phyloP scores from a whole-genome alignment of 2,888 invertebrate species.

The Pasiphila rectangulata region DNA sequence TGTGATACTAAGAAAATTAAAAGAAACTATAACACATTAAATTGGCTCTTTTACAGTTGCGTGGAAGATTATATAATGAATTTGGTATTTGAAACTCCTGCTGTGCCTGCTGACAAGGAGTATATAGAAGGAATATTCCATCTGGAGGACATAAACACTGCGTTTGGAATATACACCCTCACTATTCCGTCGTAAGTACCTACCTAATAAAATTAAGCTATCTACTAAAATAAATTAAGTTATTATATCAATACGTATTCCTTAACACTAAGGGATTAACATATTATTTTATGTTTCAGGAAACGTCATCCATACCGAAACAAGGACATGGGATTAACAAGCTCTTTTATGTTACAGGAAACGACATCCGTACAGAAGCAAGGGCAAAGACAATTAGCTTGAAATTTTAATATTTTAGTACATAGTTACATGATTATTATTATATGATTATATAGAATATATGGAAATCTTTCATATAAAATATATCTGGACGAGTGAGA shows the following conservation, averaged over 20 bases:
- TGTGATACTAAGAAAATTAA: too few species aligned
- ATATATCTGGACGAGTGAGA: too few species aligned
- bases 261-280: too few species aligned
- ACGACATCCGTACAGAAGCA: slow-evolving; percentile 64
- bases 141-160: slow-evolving; percentile 68
- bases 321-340: too few species aligned
- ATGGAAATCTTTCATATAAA: too few species aligned
- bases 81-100: slow-evolving; percentile 69
- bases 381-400: slow-evolving; percentile 48
- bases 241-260: too few species aligned
- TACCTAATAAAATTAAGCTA: too few species aligned
- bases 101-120: slow-evolving; percentile 60
- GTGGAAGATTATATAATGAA: slow-evolving; percentile 78
- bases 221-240: too few species aligned
- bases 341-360: slow-evolving; percentile 53
- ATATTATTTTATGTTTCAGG: slow-evolving; percentile 46
- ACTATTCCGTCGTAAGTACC: slow-evolving; percentile 72
- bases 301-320: slow-evolving; percentile 69
- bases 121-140: slow-evolving; percentile 64
- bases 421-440: too few species aligned
- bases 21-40: too few species aligned
- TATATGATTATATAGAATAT: too few species aligned
- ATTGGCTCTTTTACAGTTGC: too few species aligned
- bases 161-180: slow-evolving; percentile 69
- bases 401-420: neutral